Evolutionary conservation across 2,797 vertebrate species (phyloP).

Genomic region (Cercopithecus diana): DNA sequence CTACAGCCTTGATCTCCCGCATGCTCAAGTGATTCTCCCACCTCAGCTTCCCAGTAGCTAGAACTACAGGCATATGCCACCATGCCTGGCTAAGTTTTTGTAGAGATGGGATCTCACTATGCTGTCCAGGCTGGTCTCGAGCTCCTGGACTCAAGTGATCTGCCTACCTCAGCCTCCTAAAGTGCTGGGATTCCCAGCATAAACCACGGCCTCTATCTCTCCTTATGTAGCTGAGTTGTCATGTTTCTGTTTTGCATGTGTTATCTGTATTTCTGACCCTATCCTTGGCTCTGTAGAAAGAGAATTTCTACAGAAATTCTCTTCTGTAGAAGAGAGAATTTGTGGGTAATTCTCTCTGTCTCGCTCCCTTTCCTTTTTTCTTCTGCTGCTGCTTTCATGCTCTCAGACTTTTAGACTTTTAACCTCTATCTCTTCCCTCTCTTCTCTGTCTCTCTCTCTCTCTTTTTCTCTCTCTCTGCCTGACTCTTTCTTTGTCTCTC

Average conservation of each 20-base stretch:
- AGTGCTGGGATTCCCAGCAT: neutral
- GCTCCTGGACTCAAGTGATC: neutral
- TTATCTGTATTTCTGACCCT: neutral
- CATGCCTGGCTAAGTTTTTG: neutral
- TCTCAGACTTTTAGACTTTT: neutral
- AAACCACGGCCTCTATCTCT: neutral
- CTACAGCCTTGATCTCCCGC: neutral
- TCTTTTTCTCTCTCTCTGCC: neutral
- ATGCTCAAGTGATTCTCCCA: neutral
- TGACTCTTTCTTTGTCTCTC: too few relatives aligned
- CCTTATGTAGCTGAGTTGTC: neutral
- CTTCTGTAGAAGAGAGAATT: neutral
- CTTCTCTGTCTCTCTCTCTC: neutral
- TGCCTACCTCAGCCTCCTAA: neutral
- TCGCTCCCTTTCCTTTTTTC: neutral
- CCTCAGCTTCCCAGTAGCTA: neutral
- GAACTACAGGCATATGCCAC: neutral
- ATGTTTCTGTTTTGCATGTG: neutral
- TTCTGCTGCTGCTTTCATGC: neutral
- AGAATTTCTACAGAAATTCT: too few relatives aligned
- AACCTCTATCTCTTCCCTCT: too few relatives aligned
- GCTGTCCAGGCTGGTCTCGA: neutral
- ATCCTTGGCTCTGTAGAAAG: neutral
- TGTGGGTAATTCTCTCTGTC: neutral
- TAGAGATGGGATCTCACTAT: neutral